Evolutionary conservation across 1,140 invertebrate species (phyloP).

Genomic region (Drosophila virilis): DNA sequence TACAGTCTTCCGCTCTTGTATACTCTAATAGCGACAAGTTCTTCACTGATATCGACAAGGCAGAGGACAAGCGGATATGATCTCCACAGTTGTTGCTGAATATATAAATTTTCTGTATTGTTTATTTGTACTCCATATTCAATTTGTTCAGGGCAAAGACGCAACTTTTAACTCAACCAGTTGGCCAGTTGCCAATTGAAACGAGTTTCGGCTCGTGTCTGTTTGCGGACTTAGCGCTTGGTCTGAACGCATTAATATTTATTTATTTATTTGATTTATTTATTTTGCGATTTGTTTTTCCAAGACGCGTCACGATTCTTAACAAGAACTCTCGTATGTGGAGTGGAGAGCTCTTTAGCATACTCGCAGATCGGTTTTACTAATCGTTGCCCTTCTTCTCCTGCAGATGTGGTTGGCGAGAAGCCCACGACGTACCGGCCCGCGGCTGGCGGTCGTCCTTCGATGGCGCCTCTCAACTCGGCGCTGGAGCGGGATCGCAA

Average conservation of each 20-base stretch:
- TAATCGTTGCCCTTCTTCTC: not conserved
- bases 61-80: too few species aligned
- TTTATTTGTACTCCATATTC: too few species aligned
- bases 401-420: conserved; percentile 70
- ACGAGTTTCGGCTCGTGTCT: conserved; percentile 49
- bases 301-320: conserved; percentile 65
- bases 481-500: conserved; percentile 85
- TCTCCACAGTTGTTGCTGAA: too few species aligned
- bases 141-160: conserved; percentile 20
- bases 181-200: conserved; percentile 36
- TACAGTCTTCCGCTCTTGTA: too few species aligned
- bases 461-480: conserved; percentile 59
- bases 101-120: too few species aligned
- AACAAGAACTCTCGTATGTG: conserved; percentile 30
- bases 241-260: conserved; percentile 22
- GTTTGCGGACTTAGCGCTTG: conserved; percentile 33
- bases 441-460: conserved; percentile 48
- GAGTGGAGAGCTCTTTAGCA: not conserved
- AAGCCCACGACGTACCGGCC: conserved; percentile 74
- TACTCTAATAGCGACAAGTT: too few species aligned
- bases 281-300: conserved; percentile 62
- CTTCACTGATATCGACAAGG: too few species aligned
- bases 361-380: not conserved
- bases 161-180: conserved; percentile 33
- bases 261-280: conserved; percentile 21